A percentile compares a stretch with the other conserved stretches of the same genome.
phyloP scores from a whole-genome alignment of 2,113 vertebrate genomes.

The Cavia porcellus region DNA sequence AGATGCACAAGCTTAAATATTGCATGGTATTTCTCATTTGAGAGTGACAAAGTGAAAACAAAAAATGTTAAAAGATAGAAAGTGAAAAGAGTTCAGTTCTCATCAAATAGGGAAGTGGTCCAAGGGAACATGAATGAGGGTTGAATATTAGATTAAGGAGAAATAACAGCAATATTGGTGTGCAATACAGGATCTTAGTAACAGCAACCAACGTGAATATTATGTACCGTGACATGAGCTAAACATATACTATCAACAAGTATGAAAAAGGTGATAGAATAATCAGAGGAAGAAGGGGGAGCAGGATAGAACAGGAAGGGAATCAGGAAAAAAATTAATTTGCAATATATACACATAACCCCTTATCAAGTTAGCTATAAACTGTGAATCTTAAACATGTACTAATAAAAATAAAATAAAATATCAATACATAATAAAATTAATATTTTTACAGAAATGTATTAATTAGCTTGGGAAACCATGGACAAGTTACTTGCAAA shows the following conservation, averaged over 20 bases:
- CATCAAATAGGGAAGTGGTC: background rate
- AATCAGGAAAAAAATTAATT: background rate
- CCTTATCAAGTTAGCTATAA: background rate
- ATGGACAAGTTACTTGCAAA: background rate
- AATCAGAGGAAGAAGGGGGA: background rate
- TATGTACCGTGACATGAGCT: background rate
- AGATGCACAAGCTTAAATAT: background rate
- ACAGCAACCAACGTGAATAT: background rate
- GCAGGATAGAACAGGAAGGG: background rate
- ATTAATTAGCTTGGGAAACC: background rate
- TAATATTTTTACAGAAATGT: background rate
- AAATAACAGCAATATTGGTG: background rate
- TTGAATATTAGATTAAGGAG: background rate
- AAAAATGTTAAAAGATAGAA: background rate
- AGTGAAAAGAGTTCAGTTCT: background rate
- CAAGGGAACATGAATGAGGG: background rate
- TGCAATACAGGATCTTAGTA: background rate
- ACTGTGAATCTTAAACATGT: background rate
- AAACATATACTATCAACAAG: background rate
- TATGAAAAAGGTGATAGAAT: background rate
- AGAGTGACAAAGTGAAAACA: background rate
- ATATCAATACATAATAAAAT: background rate
- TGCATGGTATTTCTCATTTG: background rate
- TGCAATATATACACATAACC: background rate
- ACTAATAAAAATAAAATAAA: background rate